Percentiles rank a stretch among this genome's conserved stretches.
Evolutionary conservation across 2,888 invertebrate species (phyloP).

Genomic region (Drosophila ezoana): DNA sequence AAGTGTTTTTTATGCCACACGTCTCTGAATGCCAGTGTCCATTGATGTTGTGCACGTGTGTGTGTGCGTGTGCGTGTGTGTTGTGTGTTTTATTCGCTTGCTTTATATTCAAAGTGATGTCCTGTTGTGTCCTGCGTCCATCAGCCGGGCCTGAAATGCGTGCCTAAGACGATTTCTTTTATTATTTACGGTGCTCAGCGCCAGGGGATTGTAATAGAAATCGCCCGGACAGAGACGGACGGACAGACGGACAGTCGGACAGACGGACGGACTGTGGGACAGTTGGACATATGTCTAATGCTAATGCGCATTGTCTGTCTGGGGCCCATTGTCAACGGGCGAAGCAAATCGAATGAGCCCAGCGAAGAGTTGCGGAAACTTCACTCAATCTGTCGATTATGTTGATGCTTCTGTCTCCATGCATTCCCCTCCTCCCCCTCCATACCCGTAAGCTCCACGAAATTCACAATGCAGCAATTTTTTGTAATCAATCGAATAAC

Average conservation of each 20-base stretch:
- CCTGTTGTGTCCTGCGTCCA: conserved; percentile 71
- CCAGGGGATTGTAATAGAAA: conserved; percentile 58
- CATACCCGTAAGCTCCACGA: conserved; percentile 46
- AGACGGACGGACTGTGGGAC: background rate
- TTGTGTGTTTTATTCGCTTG: conserved; percentile 76
- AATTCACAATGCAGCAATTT: conserved; percentile 39
- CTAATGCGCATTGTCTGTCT: conserved; percentile 67
- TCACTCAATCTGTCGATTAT: conserved; percentile 47
- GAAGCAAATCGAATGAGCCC: conserved; percentile 29
- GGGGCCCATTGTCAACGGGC: conserved; percentile 57
- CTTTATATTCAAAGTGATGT: conserved; percentile 82
- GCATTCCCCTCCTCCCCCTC: background rate
- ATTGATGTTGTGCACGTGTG: conserved; percentile 39
- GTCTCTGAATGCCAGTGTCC: conserved; percentile 43
- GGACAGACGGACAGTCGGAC: conserved; percentile 19
- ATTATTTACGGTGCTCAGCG: conserved; percentile 70
- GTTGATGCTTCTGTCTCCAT: conserved; percentile 1
- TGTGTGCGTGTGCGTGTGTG: conserved; percentile 35
- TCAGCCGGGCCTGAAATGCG: conserved; percentile 72
- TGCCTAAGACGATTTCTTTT: conserved; percentile 82
- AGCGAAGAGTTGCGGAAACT: conserved; percentile 65
- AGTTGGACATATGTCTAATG: conserved; percentile 70
- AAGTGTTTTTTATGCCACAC: conserved; percentile 79
- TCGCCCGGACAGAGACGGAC: conserved; percentile 25
- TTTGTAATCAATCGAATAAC: background rate